Conservation (phyloP, 2,888 invertebrate genomes). For the Cremastinae sp. region DNA sequence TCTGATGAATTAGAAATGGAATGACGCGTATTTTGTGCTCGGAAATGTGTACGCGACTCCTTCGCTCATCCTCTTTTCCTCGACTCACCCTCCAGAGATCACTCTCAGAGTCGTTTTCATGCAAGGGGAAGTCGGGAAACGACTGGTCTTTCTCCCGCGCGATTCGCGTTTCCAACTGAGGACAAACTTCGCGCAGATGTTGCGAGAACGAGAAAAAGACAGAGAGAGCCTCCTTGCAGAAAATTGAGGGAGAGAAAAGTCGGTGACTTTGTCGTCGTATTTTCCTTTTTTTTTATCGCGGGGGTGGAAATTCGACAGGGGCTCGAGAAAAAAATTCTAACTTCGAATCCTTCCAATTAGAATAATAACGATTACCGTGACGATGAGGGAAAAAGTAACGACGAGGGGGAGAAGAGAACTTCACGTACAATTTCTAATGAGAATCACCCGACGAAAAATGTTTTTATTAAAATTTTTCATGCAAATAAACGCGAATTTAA, state of each 20-base stretch:
- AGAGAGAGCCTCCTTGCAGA: slow-evolving; percentile 27
- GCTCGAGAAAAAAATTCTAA: slow-evolving; percentile 38
- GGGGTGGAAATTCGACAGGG: slow-evolving; percentile 40
- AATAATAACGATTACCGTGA: slow-evolving; percentile 60
- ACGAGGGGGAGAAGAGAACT: slow-evolving; percentile 28
- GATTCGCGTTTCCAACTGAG: slow-evolving; percentile 38
- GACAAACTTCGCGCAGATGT: slow-evolving; percentile 49
- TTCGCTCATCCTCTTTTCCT: slow-evolving; percentile 30
- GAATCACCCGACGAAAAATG: too few species aligned
- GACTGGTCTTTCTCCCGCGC: slow-evolving; percentile 41
- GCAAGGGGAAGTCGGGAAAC: slow-evolving; percentile 47
- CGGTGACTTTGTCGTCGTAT: slow-evolving; percentile 46
- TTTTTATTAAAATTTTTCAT: too few species aligned
- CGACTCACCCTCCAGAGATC: slow-evolving; percentile 46
- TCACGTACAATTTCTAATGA: background rate
- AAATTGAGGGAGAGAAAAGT: background rate
- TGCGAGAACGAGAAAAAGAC: slow-evolving; percentile 31
- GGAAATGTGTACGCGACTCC: slow-evolving; percentile 3
- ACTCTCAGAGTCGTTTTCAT: slow-evolving; percentile 47
- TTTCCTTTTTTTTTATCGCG: slow-evolving; percentile 28
- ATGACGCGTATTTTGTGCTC: slow-evolving; percentile 2
- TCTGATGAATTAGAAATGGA: slow-evolving; percentile 6
- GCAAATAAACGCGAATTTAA: background rate
- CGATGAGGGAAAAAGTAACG: slow-evolving; percentile 19
- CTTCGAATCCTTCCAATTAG: slow-evolving; percentile 54